Base-by-base conservation (phyloP, 1,140 invertebrate species). In the Pteromalus puparum region DNA sequence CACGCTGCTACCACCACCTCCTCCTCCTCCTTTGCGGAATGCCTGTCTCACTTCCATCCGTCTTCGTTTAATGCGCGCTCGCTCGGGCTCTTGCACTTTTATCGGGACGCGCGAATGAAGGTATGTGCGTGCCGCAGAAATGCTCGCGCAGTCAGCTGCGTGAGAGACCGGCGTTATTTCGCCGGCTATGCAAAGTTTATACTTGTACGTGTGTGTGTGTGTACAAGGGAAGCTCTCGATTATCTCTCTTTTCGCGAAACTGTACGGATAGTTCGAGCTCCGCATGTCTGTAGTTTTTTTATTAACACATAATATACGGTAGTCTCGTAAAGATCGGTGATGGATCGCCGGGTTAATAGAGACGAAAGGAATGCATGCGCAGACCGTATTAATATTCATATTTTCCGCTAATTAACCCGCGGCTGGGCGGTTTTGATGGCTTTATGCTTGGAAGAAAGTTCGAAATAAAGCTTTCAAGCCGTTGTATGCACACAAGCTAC, bases 21-120 rank as follows among this genome's bases (percentile, higher is more conserved):
- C 89, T 90, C 89, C 90, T 87, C 88, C 87, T 86, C 34, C 87
- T 86, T 88, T 84, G 79, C 79, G 83, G 87, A 88, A 88, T 86
- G 84, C 85, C 86, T 84, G 86, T 89, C 87, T 90, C 87, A 81
- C 84, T 87, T 87, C 83, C 82, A 87, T 89, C 82, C 87, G 85
- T 88, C 87, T 86, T 88, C 81, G 83, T 85, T 85, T 85, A 61
- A 68, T 12, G 28, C 53, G 48, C n/a, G n/a, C n/a, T n/a, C 46
- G 53, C 86, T 78, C 77, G 67, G 38, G 12, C 28, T 73, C 28
- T 48, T 68, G 74, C 68, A 65, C 72, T 74, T 75, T 82, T 82
- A 76, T 84, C 86, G 86, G 78, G 85, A 75, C 84, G 85, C 82
- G 61, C 46, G 72, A 61, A 61, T n/a, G 53, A n/a, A 61, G 53